These are phyloP conservation scores for Tridacna crocea DNA, from an alignment of 2,888 invertebrate genomes.

Conservation along the genomic window DNA sequence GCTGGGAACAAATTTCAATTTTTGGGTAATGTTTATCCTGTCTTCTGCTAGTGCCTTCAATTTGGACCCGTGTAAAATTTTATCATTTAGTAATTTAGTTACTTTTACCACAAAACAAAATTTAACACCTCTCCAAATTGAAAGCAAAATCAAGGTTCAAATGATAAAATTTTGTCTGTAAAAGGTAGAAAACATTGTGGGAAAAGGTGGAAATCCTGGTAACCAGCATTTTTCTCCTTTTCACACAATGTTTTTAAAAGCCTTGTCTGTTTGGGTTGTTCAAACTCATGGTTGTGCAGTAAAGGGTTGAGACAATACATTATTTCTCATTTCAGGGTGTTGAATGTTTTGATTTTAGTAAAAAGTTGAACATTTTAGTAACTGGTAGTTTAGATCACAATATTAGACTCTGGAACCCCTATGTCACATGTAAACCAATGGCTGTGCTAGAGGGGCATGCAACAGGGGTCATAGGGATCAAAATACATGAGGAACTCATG, in stretches of 20 bases:
- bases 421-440: conserved; percentile 82
- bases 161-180: too few relatives aligned
- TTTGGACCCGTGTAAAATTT: neutral
- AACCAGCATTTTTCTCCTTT: too few relatives aligned
- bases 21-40: too few relatives aligned
- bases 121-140: too few relatives aligned
- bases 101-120: neutral
- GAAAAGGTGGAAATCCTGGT: too few relatives aligned
- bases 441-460: conserved; percentile 82
- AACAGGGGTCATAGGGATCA: conserved; percentile 81
- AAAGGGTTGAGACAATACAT: neutral
- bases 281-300: too few relatives aligned
- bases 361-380: conserved; percentile 80
- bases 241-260: too few relatives aligned
- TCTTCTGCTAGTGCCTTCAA: neutral
- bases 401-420: conserved; percentile 84
- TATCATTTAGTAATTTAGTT: too few relatives aligned
- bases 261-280: too few relatives aligned
- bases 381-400: conserved; percentile 83
- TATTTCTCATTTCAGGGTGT: conserved; percentile 69
- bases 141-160: too few relatives aligned
- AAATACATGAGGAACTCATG: conserved; percentile 79
- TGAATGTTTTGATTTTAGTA: conserved; percentile 83
- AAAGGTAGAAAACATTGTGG: too few relatives aligned
- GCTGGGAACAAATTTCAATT: too few relatives aligned